Evolutionary conservation across 2,113 vertebrate species (phyloP), one percentile per base, ranked within the genome.

Genomic region (Mungos mungo): DNA sequence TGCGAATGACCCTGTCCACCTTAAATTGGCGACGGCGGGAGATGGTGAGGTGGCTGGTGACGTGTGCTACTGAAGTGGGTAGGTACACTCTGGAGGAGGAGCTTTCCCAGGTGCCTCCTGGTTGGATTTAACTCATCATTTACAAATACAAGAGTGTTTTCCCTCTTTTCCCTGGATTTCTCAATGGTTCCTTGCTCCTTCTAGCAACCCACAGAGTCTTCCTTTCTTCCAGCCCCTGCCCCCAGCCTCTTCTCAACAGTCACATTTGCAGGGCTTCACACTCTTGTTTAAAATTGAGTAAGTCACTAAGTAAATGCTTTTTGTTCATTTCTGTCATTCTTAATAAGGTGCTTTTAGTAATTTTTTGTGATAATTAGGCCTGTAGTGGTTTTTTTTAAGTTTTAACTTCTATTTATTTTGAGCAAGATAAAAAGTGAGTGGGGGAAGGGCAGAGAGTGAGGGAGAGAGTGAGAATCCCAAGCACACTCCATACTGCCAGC

Each of bases 21-120:
- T 95, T 99, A 98, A 99, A 99, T 85, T 99, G 99, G 99, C 98
- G 99, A 41, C 98, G 99, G 5, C 98, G 99, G 91, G 99, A 99
- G 97, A 99, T 99, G 99, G 99, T 99, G 97, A 98, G 99, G 95
- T 99, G 99, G 99, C 97, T 99, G 97, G 99, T 99, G 96, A 99
- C 99, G 0, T 99, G 99, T 98, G 99, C 99, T 97, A 99, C 99
- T 97, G 99, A 99, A 99, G 98, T 99, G 92, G 99, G 99, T 99
- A 98, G 66, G 99, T 99, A 72, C 88, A 74, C 41, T 72, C 25
- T 71, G 18, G 47, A 76, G 63, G 11, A 63, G 60, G 47, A 52
- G 81, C 88, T 63, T 85, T 68, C 29, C n/a, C 38, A 41, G n/a
- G 4, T 10, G 2, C 50, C 82, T 91, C 12, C 0, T 31, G 31